Percentiles rank a stretch among this genome's conserved stretches.
Conservation (phyloP, 2,888 invertebrate species). For the Cheilosia impressa region DNA sequence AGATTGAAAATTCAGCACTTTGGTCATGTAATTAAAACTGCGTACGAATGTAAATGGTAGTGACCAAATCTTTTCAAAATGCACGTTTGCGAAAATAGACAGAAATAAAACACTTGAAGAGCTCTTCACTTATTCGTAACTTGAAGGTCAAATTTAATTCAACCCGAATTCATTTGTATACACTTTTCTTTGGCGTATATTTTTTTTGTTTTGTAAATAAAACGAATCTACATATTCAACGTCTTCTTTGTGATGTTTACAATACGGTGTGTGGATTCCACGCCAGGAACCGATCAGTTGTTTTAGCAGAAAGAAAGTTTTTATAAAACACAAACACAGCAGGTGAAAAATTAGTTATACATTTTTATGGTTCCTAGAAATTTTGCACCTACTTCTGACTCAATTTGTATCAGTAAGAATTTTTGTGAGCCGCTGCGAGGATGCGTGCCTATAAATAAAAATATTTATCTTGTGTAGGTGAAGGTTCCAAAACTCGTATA, state of each 20-base stretch:
- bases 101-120: background rate
- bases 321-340: constrained; percentile 1
- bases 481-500: no score
- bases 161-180: constrained; percentile 18
- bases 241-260: constrained; percentile 32
- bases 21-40: background rate
- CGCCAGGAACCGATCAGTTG: background rate
- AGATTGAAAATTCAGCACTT: background rate
- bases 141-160: constrained; percentile 38
- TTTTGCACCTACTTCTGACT: background rate
- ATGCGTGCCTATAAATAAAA: no score
- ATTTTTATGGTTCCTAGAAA: background rate
- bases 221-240: constrained; percentile 20
- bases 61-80: constrained; percentile 18
- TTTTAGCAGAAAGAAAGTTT: background rate
- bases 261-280: constrained; percentile 8
- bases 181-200: constrained; percentile 8
- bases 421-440: no score
- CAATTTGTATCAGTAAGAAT: background rate
- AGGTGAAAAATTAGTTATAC: constrained; percentile 8
- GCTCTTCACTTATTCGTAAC: constrained; percentile 11
- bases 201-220: constrained; percentile 24
- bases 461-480: no score
- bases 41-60: constrained; percentile 2
- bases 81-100: constrained; percentile 21